Conservation (phyloP, 2,888 invertebrate genomes). For the Cyclophora punctaria region DNA sequence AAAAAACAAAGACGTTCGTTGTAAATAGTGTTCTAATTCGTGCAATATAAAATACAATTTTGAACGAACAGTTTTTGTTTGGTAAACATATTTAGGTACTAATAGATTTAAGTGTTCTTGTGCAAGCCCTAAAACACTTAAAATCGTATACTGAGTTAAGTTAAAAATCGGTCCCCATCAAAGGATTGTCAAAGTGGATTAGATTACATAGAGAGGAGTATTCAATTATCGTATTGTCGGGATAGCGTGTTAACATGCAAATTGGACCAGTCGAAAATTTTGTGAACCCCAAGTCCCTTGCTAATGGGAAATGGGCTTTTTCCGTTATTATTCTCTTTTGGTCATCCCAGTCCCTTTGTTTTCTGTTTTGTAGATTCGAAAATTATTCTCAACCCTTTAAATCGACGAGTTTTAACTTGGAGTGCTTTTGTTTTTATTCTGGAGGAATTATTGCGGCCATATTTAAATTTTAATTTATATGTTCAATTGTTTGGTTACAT, state of each 20-base stretch:
- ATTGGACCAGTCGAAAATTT: slow-evolving; percentile 58
- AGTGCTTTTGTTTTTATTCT: slow-evolving; percentile 22
- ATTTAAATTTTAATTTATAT: slow-evolving; percentile 10
- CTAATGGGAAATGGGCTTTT: slow-evolving; percentile 63
- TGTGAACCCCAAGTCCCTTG: slow-evolving; percentile 37
- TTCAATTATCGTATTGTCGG: slow-evolving; percentile 57
- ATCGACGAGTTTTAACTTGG: slow-evolving; percentile 34
- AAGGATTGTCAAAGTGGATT: slow-evolving; percentile 33
- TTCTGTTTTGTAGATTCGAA: slow-evolving; percentile 46
- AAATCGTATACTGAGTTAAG: slow-evolving; percentile 23
- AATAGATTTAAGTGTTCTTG: too few species aligned
- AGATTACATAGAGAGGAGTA: slow-evolving; percentile 46
- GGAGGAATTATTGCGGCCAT: slow-evolving; percentile 11
- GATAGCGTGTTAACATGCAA: slow-evolving; percentile 60
- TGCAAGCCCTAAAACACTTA: too few species aligned
- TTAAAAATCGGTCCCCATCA: slow-evolving; percentile 39
- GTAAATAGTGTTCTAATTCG: too few species aligned
- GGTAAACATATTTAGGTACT: too few species aligned
- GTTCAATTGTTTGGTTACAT: slow-evolving; percentile 1
- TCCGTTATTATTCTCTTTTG: slow-evolving; percentile 52
- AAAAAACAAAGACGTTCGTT: too few species aligned
- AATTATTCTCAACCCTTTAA: slow-evolving; percentile 43
- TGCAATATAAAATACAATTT: too few species aligned
- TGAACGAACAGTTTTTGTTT: too few species aligned
- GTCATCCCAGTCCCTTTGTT: slow-evolving; percentile 42